Evolutionary conservation across 2,113 vertebrate genomes (phyloP), one percentile per base, ranked within the genome.

Genomic region (Perognathus longimembris): DNA sequence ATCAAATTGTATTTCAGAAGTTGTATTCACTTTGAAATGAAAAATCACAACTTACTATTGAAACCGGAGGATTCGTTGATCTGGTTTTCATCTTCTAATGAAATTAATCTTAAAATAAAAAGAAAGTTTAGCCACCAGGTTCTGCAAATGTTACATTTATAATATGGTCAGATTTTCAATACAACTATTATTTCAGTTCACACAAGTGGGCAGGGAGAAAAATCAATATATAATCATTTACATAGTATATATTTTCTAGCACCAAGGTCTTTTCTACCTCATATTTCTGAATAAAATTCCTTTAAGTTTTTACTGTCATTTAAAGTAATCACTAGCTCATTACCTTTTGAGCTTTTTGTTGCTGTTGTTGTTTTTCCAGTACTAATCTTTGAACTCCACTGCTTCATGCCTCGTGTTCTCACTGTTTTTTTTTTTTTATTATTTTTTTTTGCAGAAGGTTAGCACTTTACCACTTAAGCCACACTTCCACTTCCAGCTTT

Each of bases 51-150:
- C 97, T 96, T 94, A 97, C 95, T 76, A 15, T 94, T 92, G 81
- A 78, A 94, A 92, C 38, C 82, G 40, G 95, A 79, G 67, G 95
- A 96, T 88, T 98, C 98, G 82, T 98, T 96, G 63, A 88, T 96
- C 91, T 97, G 97, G 96, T 97, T 98, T 94, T 99, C 98, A 42
- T 98, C 98, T 34, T 97, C 98, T 89, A 99, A 97, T 71, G 98
- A 98, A 98, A 99, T 98, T 95, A 99, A 98, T 96, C 99, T 99
- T 94, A 34, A 97, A 97, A 96, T 66, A 92, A 96, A 95, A 87
- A 89, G 61, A 94, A 67, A 32, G 11, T 40, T 90, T 57, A 94
- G 66, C 87, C 36, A 84, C 63, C 20, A 66, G 54, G 12, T 94
- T 89, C 57, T 85, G 30, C 69, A 93, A 87, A 85, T 57, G n/a